Evolutionary conservation across 2,113 vertebrate species (phyloP), one percentile per base, ranked within the genome.

Genomic region (Catharus minimus): DNA sequence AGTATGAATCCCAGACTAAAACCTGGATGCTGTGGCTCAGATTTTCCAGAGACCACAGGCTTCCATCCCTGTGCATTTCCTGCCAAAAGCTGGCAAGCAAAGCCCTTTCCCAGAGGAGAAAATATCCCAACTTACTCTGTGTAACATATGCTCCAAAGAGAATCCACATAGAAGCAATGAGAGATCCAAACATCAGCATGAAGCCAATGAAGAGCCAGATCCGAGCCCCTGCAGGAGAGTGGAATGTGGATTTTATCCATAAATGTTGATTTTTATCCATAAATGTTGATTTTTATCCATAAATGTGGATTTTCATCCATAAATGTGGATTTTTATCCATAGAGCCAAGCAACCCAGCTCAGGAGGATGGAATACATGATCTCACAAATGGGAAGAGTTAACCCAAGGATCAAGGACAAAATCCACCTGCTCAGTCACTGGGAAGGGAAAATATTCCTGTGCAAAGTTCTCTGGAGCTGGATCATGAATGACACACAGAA

Each of bases 101-200:
- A 92, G 26, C 16, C 8, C 32, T 68, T 58, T 53, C 16, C 73
- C 10, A 1, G 15, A 41, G 11, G 23, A 33, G 20, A 26, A 72
- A 41, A 23, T 1, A 21, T 2, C 66, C 9, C 30, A 11, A 98
- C 98, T 98, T 93, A 99, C 99, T 98, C 32, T 97, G 98, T 28
- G 98, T 98, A 52, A 99, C 98, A 44, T 98, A 99, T 0, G 97
- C 98, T 64, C 98, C 98, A 82, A 99, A 99, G 90, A 99, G 97
- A 66, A 99, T 98, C 98, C 98, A 99, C 98, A 99, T 98, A 82
- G 99, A 98, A 92, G 98, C 98, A 82, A 99, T 99, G 74, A 99
- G 98, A 0, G 98, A 98, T n/a, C 98, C 98, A 53, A 99, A 99
- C 98, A 99, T 99, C 97, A 98, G 52, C 98, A 99, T 98, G 96